phyloP scores from a whole-genome alignment of 2,113 vertebrate genomes.

The Hippopotamus amphibius region DNA sequence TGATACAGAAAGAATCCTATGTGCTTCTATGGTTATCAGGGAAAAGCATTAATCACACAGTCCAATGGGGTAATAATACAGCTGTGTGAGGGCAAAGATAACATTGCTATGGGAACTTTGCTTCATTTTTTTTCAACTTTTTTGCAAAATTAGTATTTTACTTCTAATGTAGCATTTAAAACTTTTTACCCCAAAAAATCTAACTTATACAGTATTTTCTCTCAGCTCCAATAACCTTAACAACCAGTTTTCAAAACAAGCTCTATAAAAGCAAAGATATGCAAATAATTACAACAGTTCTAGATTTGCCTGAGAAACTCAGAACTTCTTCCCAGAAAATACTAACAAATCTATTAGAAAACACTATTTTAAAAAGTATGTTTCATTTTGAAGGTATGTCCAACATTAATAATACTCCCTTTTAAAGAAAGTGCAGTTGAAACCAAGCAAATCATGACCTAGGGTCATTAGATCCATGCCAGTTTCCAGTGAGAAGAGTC shows the following conservation, averaged over 20 bases:
- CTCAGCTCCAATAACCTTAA: constrained; percentile 28
- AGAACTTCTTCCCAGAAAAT: constrained; percentile 4
- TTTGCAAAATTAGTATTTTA: constrained; percentile 56
- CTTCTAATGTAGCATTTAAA: constrained; percentile 27
- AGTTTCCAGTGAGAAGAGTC: neutral
- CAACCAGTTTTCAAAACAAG: constrained; percentile 58
- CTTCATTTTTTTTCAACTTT: neutral
- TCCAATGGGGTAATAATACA: constrained; percentile 20
- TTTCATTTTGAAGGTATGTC: constrained; percentile 25
- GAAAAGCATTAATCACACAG: constrained; percentile 44
- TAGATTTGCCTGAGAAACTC: constrained; percentile 1
- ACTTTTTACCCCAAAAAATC: neutral
- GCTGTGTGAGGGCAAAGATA: constrained; percentile 58
- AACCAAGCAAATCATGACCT: neutral
- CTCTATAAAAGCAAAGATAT: neutral
- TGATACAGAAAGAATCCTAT: constrained; percentile 52
- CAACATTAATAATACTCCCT: neutral
- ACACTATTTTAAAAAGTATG: neutral
- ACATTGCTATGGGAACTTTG: constrained; percentile 14
- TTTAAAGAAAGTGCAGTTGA: neutral
- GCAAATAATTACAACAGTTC: constrained; percentile 40
- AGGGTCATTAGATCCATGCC: neutral
- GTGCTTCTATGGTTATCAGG: constrained; percentile 40
- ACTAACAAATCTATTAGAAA: neutral
- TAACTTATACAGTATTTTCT: neutral